Conservation (phyloP, 2,113 vertebrate genomes). For the Charina bottae region DNA sequence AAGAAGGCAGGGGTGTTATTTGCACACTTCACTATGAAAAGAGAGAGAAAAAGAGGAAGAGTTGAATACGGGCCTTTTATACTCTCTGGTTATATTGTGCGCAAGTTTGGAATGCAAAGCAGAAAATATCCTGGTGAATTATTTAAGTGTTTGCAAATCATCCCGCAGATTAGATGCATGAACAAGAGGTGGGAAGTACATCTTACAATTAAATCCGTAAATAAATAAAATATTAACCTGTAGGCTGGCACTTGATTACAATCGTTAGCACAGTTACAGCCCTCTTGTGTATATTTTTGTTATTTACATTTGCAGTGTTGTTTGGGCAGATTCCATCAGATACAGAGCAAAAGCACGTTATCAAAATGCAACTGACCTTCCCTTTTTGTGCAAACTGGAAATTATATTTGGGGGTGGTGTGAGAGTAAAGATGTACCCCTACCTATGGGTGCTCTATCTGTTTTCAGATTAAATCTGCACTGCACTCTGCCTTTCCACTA, state of each 20-base stretch:
- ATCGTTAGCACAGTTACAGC: not conserved
- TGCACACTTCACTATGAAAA: constrained; percentile 82
- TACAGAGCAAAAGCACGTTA: not conserved
- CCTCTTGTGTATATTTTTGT: not conserved
- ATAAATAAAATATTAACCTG: not conserved
- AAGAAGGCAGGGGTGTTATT: constrained; percentile 83
- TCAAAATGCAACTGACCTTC: not conserved
- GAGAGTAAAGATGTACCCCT: not conserved
- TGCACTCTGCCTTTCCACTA: not conserved
- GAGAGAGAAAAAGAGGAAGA: constrained; percentile 17
- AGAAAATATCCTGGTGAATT: not conserved
- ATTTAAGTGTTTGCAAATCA: not conserved
- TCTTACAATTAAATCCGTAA: not conserved
- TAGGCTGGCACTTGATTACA: not conserved
- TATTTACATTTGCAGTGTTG: not conserved
- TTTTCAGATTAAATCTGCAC: not conserved
- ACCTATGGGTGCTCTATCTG: not conserved
- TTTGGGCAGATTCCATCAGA: not conserved
- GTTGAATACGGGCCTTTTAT: not conserved
- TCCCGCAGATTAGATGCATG: not conserved
- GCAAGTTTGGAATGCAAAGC: not conserved
- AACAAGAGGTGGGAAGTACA: not conserved
- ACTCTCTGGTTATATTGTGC: not conserved
- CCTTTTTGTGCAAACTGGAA: not conserved
- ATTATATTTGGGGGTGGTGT: not conserved